phyloP scores from a whole-genome alignment of 2,797 vertebrate genomes.

The Taenioides sp. region DNA sequence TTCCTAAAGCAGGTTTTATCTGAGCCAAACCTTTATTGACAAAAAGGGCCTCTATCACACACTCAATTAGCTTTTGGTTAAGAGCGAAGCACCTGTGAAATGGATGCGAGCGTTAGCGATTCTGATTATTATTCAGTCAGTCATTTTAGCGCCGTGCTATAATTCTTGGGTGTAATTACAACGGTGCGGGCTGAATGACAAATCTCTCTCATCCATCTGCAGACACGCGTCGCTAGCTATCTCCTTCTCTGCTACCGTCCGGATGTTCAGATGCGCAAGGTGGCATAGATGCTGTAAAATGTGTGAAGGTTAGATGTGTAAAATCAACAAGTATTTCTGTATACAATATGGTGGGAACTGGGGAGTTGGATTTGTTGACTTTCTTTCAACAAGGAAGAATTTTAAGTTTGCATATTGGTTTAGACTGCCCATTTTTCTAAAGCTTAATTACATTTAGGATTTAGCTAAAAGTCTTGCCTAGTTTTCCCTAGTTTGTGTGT shows the following conservation, averaged over 20 bases:
- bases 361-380: too few relatives aligned
- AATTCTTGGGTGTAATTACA: slow-evolving; percentile 64
- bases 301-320: not conserved
- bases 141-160: slow-evolving; percentile 44
- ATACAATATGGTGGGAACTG: too few relatives aligned
- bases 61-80: slow-evolving; percentile 52
- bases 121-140: slow-evolving; percentile 59
- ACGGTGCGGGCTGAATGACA: slow-evolving; percentile 53
- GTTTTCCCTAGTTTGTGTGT: too few relatives aligned
- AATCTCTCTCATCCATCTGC: slow-evolving; percentile 53
- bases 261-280: not conserved
- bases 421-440: too few relatives aligned
- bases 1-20: slow-evolving; percentile 18
- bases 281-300: not conserved
- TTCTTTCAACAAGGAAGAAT: too few relatives aligned
- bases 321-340: not conserved
- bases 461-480: too few relatives aligned
- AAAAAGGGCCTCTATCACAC: slow-evolving; percentile 22
- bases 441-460: too few relatives aligned
- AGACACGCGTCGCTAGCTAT: slow-evolving; percentile 36
- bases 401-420: too few relatives aligned
- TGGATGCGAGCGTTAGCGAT: slow-evolving; percentile 40
- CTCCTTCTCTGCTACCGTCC: slow-evolving; percentile 26
- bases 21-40: slow-evolving; percentile 29
- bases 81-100: slow-evolving; percentile 62